Evolutionary conservation across 2,113 vertebrate genomes (phyloP), one percentile per base, ranked within the genome.

Genomic region (Prionailurus bengalensis): DNA sequence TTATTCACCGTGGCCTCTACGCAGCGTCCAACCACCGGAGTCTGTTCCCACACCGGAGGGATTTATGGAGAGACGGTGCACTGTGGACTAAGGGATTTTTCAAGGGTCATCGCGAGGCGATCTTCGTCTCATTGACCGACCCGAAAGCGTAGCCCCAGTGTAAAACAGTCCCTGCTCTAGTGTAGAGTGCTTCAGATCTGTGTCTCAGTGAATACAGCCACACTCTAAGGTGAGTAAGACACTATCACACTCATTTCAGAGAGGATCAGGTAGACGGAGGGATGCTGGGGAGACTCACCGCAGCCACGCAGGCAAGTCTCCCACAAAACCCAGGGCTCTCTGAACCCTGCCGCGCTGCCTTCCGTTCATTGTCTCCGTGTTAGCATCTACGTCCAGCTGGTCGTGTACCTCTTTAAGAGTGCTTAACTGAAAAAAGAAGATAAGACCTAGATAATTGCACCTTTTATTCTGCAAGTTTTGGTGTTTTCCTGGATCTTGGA

Each of bases 361-460:
- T 10, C 11, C 10, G 0, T 21, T 9, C 19, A 21, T 31, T 2
- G 68, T 53, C 27, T 31, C 74, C 9, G 1, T 0, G 6, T 27
- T 17, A 13, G 5, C 12, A 0, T 9, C 66, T 17, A 0, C 23
- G 4, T 12, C 1, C 48, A 12, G n/a, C 71, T 71, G 65, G 51
- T 33, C 1, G 9, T 9, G 2, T 27, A 5, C 63, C 66, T 70
- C 58, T 29, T 13, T 1, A 11, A 70, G 51, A 25, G 16, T 23
- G 6, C 71, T 14, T 25, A 45, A n/a, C 73, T 85, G 70, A 33
- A 3, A 3, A 63, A 70, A 89, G n/a, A 58, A 87, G 79, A 58
- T 61, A 17, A 0, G 29, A 5, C 58, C 16, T 0, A 79, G 42
- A 21, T 70, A 11, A 25, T 63, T 39, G 33, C 3, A 11, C 31